Evolutionary conservation across 64 coral and sea anemone species (phyloP).

Genomic region (Dendronephthya gigantea): DNA sequence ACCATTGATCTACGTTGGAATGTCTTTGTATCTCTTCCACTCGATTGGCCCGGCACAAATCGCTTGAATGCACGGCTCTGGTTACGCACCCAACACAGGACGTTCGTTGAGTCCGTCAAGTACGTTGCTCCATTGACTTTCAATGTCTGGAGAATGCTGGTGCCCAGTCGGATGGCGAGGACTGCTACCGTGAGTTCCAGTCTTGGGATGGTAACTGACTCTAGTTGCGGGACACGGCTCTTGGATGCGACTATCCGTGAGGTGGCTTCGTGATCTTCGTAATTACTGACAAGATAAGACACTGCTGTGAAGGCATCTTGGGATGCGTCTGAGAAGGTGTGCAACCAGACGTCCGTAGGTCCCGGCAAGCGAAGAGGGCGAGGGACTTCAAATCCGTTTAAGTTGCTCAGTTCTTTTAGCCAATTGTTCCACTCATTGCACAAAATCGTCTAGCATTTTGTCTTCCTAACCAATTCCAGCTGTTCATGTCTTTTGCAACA

Average conservation of each 20-base stretch:
- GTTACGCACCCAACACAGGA: slow-evolving; percentile 6
- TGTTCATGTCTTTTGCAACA: slow-evolving; percentile 16
- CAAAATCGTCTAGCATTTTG: background rate
- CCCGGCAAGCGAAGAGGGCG: too few species aligned
- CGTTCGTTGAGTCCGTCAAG: background rate
- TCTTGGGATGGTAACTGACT: slow-evolving; percentile 14
- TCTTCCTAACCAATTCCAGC: slow-evolving; percentile 23
- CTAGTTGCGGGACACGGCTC: slow-evolving; percentile 22
- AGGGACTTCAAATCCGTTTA: too few species aligned
- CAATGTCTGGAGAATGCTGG: background rate
- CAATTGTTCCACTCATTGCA: too few species aligned
- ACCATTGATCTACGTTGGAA: background rate
- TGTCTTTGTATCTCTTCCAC: background rate
- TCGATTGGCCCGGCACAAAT: background rate
- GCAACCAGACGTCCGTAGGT: too few species aligned
- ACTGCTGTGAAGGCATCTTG: slow-evolving; percentile 38
- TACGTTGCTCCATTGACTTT: background rate
- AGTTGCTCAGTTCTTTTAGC: too few species aligned
- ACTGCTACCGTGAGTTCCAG: slow-evolving; percentile 29
- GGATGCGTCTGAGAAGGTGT: too few species aligned
- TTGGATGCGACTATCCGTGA: slow-evolving; percentile 13
- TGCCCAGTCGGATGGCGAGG: background rate
- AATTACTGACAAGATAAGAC: background rate
- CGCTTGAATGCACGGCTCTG: slow-evolving; percentile 1
- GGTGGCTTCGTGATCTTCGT: background rate